Conservation (phyloP, 2,888 invertebrate genomes). For the Fragum sueziense region DNA sequence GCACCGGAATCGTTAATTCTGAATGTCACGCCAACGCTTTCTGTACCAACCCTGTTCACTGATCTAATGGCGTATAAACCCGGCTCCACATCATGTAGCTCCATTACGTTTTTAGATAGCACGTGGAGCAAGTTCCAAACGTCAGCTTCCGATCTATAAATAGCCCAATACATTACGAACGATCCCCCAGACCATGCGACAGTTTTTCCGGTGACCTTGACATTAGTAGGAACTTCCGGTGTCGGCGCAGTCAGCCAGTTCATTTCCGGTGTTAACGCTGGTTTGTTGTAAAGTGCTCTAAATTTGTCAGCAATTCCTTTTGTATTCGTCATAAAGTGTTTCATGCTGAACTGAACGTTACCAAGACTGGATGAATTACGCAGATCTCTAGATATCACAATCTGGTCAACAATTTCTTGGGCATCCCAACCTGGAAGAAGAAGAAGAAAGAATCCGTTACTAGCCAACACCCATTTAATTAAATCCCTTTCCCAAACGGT, state of each 20-base stretch:
- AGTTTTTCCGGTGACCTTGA: conserved; percentile 37
- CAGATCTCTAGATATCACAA: conserved; percentile 64
- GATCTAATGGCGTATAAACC: conserved; percentile 57
- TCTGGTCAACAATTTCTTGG: conserved; percentile 71
- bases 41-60: conserved; percentile 46
- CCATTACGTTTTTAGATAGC: conserved; percentile 24
- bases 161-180: conserved; percentile 59
- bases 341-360: conserved; percentile 74
- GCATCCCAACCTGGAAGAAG: conserved; percentile 74
- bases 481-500: no score
- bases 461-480: no score
- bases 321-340: conserved; percentile 66
- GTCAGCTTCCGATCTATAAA: conserved; percentile 60
- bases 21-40: conserved; percentile 38
- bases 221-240: conserved; percentile 55
- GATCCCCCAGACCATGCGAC: conserved; percentile 61
- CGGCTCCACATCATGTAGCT: background rate
- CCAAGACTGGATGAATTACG: conserved; percentile 63
- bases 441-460: no score
- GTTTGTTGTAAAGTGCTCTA: conserved; percentile 59
- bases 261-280: conserved; percentile 71
- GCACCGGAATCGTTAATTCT: background rate
- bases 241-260: conserved; percentile 62
- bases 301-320: conserved; percentile 66
- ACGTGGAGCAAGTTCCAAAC: conserved; percentile 59